Conservation (phyloP, 2,797 vertebrate genomes). For the Podargus strigoides region DNA sequence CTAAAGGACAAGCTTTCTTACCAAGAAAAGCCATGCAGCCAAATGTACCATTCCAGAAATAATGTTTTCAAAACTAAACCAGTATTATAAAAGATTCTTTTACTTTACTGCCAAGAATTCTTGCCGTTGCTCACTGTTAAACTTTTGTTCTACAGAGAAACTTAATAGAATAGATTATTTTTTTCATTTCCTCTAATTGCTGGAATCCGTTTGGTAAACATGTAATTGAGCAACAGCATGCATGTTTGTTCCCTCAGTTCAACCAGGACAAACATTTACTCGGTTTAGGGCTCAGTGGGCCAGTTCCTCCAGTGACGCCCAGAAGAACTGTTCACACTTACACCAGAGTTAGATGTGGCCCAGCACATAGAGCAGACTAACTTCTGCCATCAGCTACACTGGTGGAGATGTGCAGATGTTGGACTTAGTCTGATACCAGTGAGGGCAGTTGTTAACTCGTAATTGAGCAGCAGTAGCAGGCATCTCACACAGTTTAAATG, state of each 20-base stretch:
- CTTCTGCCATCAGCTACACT: not conserved
- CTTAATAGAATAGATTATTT: conserved; percentile 10
- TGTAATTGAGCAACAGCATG: conserved; percentile 1
- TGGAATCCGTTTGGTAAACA: conserved; percentile 7
- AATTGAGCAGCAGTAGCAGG: not conserved
- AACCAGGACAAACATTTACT: not conserved
- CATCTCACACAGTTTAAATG: not conserved
- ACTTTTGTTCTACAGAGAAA: conserved; percentile 44
- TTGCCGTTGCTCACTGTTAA: conserved; percentile 45
- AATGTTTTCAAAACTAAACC: conserved; percentile 68
- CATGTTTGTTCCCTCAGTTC: not conserved
- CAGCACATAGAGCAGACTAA: not conserved
- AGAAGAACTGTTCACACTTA: not conserved
- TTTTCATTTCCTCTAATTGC: conserved; percentile 28
- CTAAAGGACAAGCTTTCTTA: conserved; percentile 58
- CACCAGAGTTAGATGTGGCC: not conserved
- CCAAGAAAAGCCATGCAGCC: conserved; percentile 48
- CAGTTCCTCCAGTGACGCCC: not conserved
- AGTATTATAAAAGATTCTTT: conserved; percentile 61
- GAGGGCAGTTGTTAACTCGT: not conserved
- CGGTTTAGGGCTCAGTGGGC: not conserved
- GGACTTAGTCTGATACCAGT: not conserved
- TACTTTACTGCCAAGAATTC: conserved; percentile 53
- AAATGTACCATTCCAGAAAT: conserved; percentile 63
- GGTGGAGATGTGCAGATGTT: not conserved